These are phyloP conservation scores for Syrmaticus mikado DNA, from an alignment of 2,113 vertebrate genomes.

Conservation along the genomic window DNA sequence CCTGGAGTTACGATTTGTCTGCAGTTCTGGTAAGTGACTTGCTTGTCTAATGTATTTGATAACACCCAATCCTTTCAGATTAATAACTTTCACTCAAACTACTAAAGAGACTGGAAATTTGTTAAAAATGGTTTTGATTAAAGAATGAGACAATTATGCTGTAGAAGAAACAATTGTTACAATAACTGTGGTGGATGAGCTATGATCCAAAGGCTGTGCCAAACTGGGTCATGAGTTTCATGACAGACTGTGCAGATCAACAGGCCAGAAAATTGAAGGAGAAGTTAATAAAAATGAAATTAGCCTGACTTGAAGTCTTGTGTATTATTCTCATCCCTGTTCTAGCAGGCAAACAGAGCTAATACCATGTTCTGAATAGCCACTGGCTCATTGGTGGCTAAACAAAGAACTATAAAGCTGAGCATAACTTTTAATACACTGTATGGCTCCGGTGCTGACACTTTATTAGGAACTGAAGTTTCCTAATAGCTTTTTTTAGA, in stretches of 20 bases:
- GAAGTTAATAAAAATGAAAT: not conserved
- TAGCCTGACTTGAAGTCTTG: not conserved
- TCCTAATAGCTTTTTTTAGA: not conserved
- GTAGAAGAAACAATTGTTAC: not conserved
- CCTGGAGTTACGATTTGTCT: not conserved
- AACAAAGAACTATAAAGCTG: not conserved
- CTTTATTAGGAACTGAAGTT: not conserved
- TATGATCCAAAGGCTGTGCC: not conserved
- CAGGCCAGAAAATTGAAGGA: not conserved
- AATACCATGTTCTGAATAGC: not conserved
- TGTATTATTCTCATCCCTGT: not conserved
- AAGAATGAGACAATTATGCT: not conserved
- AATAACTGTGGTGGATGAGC: not conserved
- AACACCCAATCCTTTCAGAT: not conserved
- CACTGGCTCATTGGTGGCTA: not conserved
- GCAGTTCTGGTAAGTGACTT: not conserved
- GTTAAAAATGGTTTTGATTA: not conserved
- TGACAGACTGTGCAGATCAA: not conserved
- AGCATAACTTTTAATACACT: not conserved
- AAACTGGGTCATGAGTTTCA: not conserved
- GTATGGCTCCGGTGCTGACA: not conserved
- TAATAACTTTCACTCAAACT: not conserved
- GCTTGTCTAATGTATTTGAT: not conserved
- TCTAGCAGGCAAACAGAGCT: not conserved
- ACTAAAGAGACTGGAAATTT: not conserved